Conservation (phyloP, 1,140 invertebrate genomes). For the Ganaspis sp. region DNA sequence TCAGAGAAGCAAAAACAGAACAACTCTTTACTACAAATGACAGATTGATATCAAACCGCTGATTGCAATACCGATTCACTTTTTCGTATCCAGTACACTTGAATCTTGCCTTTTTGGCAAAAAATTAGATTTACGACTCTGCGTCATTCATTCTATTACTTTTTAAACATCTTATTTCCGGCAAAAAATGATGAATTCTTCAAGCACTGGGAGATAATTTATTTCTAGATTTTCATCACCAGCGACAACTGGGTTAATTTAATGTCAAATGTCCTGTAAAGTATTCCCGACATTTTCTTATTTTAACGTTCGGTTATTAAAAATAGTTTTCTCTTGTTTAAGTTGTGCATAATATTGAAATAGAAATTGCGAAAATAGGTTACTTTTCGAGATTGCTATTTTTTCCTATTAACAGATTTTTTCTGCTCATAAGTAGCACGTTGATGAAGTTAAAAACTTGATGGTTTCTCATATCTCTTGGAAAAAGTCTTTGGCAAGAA, state of each 20-base stretch:
- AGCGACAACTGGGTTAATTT: neutral
- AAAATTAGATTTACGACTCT: neutral
- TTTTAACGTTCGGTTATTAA: too few relatives aligned
- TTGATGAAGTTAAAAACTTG: slow-evolving; percentile 4
- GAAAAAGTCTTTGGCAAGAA: slow-evolving; percentile 44
- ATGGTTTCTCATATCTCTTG: slow-evolving; percentile 50
- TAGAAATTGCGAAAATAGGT: too few relatives aligned
- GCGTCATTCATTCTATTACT: neutral
- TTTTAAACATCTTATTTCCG: neutral
- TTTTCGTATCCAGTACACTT: slow-evolving; percentile 5
- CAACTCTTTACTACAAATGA: slow-evolving; percentile 2
- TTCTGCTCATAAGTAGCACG: neutral
- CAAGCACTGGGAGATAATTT: neutral
- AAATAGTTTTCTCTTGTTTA: too few relatives aligned
- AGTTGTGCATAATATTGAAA: too few relatives aligned
- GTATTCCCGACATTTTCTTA: neutral
- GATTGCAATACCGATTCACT: neutral
- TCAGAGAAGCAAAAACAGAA: neutral
- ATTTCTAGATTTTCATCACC: neutral
- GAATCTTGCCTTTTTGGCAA: neutral
- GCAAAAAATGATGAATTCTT: neutral
- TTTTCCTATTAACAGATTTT: neutral
- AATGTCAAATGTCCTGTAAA: neutral
- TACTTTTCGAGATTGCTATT: too few relatives aligned
- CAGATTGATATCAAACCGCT: slow-evolving; percentile 20